Evolutionary conservation across 2,797 vertebrate genomes (phyloP), one percentile per base, ranked within the genome.

Genomic region (Capromys pilorides): DNA sequence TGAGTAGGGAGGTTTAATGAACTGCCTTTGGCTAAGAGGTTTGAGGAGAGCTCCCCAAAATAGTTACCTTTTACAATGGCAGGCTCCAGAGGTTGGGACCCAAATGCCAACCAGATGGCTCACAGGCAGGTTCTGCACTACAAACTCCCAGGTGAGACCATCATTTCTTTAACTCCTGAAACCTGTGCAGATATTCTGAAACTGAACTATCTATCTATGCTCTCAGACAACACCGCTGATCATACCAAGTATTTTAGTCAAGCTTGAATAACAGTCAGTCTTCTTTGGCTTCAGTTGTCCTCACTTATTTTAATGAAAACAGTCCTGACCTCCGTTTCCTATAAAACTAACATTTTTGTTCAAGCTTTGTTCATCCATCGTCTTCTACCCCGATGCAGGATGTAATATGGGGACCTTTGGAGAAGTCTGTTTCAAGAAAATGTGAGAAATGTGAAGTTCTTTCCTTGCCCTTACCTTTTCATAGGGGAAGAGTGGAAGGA

Each of bases 1-100:
- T 36, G 77, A 93, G 92, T 24, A 33, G n/a, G 75, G 39, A 84
- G 21, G 21, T 66, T 92, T 85, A 2, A 1, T 0, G 0, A 81
- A 54, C 0, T 71, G 96, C 82, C 91, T 82, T 51, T 75, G 90
- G 88, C 33, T 94, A 91, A 89, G 21, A 75, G 62, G 33, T 87
- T 67, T 84, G 54, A 33, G 1, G 86, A 36, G 0, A 14, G 71
- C 86, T 89, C 39, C 31, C 79, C 79, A 64, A 12, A 93, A 49
- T 21, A 86, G n/a, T 14, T 31, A n/a, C 4, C 84, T 49, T 90
- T 62, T 87, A 31, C 91, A 62, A 3, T 8, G 31, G 33, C 54
- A 6, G 49, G 39, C 22, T 54, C 2, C 21, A 24, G 16, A 13
- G 11, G 21, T 21, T 21, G 79, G 28, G n/a, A 2, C 14, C 33